Percentiles rank a stretch among this genome's conserved stretches.
Conservation (phyloP, 2,113 vertebrate species). For the Pteruthius melanotis region DNA sequence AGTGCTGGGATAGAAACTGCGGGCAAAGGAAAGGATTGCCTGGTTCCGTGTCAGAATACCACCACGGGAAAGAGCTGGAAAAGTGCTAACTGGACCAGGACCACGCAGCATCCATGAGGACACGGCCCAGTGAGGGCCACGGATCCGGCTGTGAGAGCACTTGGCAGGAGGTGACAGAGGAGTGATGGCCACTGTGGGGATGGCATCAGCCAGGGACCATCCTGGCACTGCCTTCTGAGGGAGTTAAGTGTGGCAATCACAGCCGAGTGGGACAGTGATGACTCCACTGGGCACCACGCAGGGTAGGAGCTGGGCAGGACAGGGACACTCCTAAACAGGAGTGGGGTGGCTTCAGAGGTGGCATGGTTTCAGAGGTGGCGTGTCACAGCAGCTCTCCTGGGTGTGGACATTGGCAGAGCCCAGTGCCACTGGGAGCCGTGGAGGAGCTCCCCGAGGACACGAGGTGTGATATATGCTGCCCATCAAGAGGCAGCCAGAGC, state of each 20-base stretch:
- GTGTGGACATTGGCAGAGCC: neutral
- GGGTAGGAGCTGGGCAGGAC: neutral
- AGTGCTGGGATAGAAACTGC: neutral
- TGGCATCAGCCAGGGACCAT: accelerated
- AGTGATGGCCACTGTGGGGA: accelerated
- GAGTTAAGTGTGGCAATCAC: accelerated
- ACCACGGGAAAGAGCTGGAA: accelerated
- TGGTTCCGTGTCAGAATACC: neutral
- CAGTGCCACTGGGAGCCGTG: accelerated
- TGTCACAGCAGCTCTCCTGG: neutral
- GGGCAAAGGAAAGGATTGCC: neutral
- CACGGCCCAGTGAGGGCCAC: accelerated
- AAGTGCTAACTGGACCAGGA: neutral
- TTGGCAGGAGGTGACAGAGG: neutral
- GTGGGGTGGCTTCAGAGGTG: neutral
- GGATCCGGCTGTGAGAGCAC: neutral
- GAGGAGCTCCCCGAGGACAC: neutral
- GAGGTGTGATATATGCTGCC: neutral
- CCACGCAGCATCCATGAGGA: accelerated
- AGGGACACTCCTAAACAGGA: neutral
- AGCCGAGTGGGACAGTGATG: accelerated
- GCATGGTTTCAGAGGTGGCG: accelerated
- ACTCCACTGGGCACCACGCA: accelerated
- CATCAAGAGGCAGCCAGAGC: neutral
- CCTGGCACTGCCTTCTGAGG: neutral